Evolutionary conservation across 1,140 invertebrate species (phyloP).

Genomic region (Steinernema khuongi): DNA sequence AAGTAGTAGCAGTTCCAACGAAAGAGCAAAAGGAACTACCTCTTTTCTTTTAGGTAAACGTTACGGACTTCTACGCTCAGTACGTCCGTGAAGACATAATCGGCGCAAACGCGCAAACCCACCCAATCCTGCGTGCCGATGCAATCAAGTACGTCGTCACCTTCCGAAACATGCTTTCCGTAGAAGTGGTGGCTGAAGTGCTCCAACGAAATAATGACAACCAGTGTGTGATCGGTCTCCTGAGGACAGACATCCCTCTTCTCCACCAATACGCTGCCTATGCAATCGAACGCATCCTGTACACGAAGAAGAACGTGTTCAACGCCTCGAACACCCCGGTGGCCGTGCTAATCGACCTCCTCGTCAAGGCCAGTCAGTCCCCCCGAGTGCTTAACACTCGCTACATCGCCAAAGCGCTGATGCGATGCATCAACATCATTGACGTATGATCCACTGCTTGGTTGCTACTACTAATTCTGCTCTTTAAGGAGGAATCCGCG

Average conservation of each 20-base stretch:
- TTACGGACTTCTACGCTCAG: neutral
- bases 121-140: neutral
- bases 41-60: neutral
- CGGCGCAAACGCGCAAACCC: neutral
- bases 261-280: conserved; percentile 4
- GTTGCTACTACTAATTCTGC: neutral
- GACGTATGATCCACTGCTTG: neutral
- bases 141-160: neutral
- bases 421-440: neutral
- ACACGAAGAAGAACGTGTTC: neutral
- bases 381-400: neutral
- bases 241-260: neutral
- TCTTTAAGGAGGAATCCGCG: neutral
- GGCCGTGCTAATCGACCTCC: neutral
- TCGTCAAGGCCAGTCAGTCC: neutral
- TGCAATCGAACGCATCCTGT: neutral
- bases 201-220: neutral
- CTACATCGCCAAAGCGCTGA: neutral
- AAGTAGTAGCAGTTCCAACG: neutral
- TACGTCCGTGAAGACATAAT: conserved; percentile 3
- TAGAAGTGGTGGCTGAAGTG: neutral
- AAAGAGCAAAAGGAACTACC: neutral
- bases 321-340: neutral
- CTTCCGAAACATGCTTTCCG: neutral
- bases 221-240: neutral